Conservation (phyloP, 2,888 invertebrate species). For the Xestia ashworthii region DNA sequence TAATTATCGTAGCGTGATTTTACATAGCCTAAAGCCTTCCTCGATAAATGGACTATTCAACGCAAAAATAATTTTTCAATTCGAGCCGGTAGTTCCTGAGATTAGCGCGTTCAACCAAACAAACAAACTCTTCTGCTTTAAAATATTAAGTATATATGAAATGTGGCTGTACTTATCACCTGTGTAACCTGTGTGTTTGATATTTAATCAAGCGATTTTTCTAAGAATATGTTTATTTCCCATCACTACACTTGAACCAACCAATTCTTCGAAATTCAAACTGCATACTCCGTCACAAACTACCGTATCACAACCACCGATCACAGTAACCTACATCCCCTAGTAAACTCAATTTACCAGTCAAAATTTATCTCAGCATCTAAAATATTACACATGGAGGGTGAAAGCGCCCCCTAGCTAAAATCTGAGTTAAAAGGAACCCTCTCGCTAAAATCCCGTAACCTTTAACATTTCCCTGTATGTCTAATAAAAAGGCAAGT, state of each 20-base stretch:
- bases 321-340: slow-evolving; percentile 51
- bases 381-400: slow-evolving; percentile 66
- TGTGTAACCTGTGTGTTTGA: too few relatives aligned
- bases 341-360: slow-evolving; percentile 62
- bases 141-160: too few relatives aligned
- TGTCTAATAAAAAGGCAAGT: slow-evolving; percentile 66
- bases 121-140: too few relatives aligned
- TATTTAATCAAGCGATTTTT: neutral
- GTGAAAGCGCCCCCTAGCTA: slow-evolving; percentile 46
- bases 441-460: slow-evolving; percentile 51
- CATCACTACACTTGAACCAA: neutral
- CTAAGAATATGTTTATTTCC: neutral
- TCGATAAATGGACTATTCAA: too few relatives aligned
- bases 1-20: too few relatives aligned
- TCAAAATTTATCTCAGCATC: slow-evolving; percentile 67
- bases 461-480: slow-evolving; percentile 64
- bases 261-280: neutral
- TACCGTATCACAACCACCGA: slow-evolving; percentile 36
- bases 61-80: too few relatives aligned
- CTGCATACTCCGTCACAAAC: slow-evolving; percentile 20
- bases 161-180: too few relatives aligned
- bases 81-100: too few relatives aligned
- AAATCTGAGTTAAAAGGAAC: slow-evolving; percentile 58
- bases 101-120: too few relatives aligned
- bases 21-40: too few relatives aligned